Evolutionary conservation across 1,140 invertebrate genomes (phyloP), one percentile per base, ranked within the genome.

Genomic region (Epicauta chinensis): DNA sequence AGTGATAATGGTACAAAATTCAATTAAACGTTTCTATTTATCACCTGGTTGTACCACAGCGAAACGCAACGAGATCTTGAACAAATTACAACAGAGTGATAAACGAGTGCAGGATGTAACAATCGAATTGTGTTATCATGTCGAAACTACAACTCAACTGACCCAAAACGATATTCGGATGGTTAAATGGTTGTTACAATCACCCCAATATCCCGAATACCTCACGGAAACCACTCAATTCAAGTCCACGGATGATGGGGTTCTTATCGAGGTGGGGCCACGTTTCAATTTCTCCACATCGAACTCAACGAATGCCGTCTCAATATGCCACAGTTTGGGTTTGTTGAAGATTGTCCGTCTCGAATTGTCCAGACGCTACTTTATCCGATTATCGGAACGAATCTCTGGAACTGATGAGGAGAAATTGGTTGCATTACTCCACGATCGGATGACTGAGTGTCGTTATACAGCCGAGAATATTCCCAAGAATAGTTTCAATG

Each of bases 271-370:
- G 79, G 86, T 89, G 68, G 88, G 88, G 16, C 88, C 88, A 31
- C 89, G 91, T 66, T 81, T 94, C 51, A 96, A 93, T 72, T 96
- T 96, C 70, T 94, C 90, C 7, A 96, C 93, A 32, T 83, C 93
- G 0, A 92, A 92, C 65, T 97, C 92, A 1, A 95, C 90, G 54
- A 97, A 98, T 74, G 90, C 91, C 41, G 89, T 97, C 2, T 92
- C 93, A 17, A 96, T 98, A 58, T 95, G 90, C 69, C 78, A 85
- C 56, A 87, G 90, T 53, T 78, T 94, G 41, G 83, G 87, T 5
- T 69, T 96, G 4, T 69, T 71, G 16, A 77, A 83, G 69, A 75
- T 97, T 1, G 77, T 71, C 1, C 78, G 93, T 43, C 73, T 98
- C 42, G 94, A 98, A 77, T 72, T 78, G 13, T 89, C 90, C 0